A percentile compares a stretch with the other conserved stretches of the same genome.
phyloP scores from a whole-genome alignment of 2,113 vertebrate genomes.

The Dicaeum eximium region DNA sequence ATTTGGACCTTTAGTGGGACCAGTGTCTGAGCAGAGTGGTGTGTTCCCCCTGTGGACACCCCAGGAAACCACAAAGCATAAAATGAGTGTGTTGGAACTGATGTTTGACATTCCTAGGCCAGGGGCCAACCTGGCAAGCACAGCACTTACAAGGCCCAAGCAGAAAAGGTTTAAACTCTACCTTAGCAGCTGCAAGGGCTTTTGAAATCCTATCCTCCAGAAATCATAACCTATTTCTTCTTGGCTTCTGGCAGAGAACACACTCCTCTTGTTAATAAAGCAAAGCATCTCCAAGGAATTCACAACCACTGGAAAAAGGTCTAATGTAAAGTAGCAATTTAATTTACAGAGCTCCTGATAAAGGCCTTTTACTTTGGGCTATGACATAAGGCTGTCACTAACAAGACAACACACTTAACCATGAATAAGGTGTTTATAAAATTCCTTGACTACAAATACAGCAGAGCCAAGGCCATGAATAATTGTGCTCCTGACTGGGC shows the following conservation, averaged over 20 bases:
- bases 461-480: neutral
- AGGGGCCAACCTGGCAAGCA: neutral
- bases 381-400: neutral
- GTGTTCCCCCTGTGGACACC: neutral
- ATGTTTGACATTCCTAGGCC: neutral
- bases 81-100: neutral
- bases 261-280: neutral
- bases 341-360: neutral
- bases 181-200: neutral
- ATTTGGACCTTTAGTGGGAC: neutral
- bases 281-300: constrained; percentile 9
- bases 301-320: neutral
- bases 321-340: neutral
- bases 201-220: neutral
- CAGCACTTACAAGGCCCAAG: neutral
- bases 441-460: neutral
- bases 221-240: constrained; percentile 10
- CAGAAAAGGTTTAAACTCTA: neutral
- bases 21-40: neutral
- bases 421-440: neutral
- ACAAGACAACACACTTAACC: neutral
- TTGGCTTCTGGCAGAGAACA: neutral
- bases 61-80: neutral
- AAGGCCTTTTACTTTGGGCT: neutral
- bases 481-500: neutral